These are phyloP conservation scores for Podarcis muralis DNA, from an alignment of 2,113 vertebrate species.

Conservation along the genomic window DNA sequence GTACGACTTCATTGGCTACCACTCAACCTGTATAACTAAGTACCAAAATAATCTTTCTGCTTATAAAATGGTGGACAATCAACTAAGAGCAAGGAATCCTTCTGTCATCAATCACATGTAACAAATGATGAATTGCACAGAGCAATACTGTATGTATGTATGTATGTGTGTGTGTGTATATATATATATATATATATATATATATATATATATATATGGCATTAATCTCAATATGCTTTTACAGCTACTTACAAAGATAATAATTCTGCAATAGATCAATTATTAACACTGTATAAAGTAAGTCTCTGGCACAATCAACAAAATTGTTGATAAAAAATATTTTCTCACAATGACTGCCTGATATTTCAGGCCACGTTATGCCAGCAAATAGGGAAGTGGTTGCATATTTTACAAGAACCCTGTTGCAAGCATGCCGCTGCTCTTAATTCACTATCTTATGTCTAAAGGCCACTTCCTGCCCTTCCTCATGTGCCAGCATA, in stretches of 20 bases:
- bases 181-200: no score
- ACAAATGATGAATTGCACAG: neutral
- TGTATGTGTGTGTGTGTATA: no score
- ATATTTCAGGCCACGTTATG: neutral
- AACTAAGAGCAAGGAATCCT: neutral
- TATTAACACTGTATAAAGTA: constrained; percentile 1
- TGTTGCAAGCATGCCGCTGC: neutral
- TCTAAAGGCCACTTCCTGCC: neutral
- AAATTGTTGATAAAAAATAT: neutral
- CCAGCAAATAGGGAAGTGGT: neutral
- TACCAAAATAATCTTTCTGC: neutral
- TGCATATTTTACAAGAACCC: neutral
- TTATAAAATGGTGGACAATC: neutral
- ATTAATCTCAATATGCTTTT: neutral
- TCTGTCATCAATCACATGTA: neutral
- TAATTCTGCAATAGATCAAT: constrained; percentile 10
- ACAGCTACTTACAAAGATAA: constrained; percentile 1
- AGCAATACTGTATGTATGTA: no score
- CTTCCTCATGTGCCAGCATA: neutral
- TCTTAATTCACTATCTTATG: neutral
- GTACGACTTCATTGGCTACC: no score
- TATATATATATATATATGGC: no score
- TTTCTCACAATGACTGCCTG: neutral
- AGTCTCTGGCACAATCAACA: neutral
- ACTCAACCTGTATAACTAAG: neutral